Evolutionary conservation across 2,113 vertebrate genomes (phyloP), one percentile per base, ranked within the genome.

Genomic region (Symphodus melops): DNA sequence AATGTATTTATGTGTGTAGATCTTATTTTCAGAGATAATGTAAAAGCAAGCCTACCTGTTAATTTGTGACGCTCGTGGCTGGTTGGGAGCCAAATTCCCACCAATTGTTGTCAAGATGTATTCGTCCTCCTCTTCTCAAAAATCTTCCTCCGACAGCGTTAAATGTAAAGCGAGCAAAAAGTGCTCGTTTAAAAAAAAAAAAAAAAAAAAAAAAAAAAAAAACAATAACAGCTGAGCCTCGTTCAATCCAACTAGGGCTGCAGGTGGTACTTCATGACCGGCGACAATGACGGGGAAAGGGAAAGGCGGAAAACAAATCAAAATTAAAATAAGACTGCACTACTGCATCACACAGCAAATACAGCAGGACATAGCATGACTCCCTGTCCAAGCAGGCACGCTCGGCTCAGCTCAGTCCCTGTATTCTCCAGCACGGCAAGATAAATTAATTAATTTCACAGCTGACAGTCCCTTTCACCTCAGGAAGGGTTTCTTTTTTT

Each of bases 1-100:
- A 14, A n/a, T 0, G 46, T 17, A 10, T 72, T 25, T 13, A 3
- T 14, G 42, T 14, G 14, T 42, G 9, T 14, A 14, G 9, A 14
- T 44, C 60, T 1, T 12, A 11, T 13, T 23, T 44, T 19, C 28
- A 33, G 28, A 33, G 3, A 33, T 4, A 33, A 37, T 63, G 28
- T 66, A 37, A 58, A 69, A 41, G 7, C 23, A n/a, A 64, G 42
- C 84, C 69, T 89, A 92, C 91, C 91, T 89, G 89, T 86, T 84
- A 68, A 68, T 72, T 1, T 73, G 78, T 59, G 72, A 42, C 75
- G 75, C 86, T 39, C 72, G 12, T 66, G 53, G 77, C 23, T 61
- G 75, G 51, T 63, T 55, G 56, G 63, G 16, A 62, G 84, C 79
- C 90, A 79, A 86, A 79, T 75, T 59, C 79, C 85, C 77, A 58